Conservation (phyloP, 2,113 vertebrate genomes). For the Passer domesticus region DNA sequence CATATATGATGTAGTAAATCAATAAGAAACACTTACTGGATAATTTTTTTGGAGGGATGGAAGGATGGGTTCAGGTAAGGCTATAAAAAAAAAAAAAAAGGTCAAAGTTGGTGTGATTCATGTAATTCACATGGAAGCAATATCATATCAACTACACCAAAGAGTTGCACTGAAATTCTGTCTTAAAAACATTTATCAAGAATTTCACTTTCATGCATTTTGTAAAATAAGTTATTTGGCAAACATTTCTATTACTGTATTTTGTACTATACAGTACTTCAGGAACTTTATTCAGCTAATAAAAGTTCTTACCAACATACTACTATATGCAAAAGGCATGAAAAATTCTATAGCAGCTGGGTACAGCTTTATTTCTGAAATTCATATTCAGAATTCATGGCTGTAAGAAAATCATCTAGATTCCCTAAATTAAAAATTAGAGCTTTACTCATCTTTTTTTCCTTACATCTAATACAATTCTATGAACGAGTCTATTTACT, state of each 20-base stretch:
- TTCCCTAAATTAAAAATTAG: background rate
- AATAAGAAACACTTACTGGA: conserved; percentile 87
- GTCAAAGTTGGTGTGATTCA: conserved; percentile 72
- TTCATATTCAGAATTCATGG: background rate
- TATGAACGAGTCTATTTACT: background rate
- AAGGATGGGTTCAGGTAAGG: conserved; percentile 87
- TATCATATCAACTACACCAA: conserved; percentile 31
- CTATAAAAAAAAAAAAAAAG: conserved; percentile 81
- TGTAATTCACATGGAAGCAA: conserved; percentile 55
- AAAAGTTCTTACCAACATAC: background rate
- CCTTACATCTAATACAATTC: background rate
- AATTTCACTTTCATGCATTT: conserved; percentile 38
- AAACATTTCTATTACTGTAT: background rate
- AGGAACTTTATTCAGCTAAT: background rate
- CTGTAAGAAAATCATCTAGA: background rate
- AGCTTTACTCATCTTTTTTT: background rate
- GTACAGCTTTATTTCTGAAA: background rate
- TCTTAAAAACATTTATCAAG: conserved; percentile 1
- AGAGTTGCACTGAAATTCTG: background rate
- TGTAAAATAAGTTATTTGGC: background rate
- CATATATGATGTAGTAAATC: conserved; percentile 61
- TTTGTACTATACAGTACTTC: background rate
- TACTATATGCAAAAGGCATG: background rate
- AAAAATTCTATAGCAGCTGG: background rate
- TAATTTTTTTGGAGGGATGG: conserved; percentile 91